phyloP scores from a whole-genome alignment of 2,113 vertebrate genomes.

The Notothenia coriiceps region DNA sequence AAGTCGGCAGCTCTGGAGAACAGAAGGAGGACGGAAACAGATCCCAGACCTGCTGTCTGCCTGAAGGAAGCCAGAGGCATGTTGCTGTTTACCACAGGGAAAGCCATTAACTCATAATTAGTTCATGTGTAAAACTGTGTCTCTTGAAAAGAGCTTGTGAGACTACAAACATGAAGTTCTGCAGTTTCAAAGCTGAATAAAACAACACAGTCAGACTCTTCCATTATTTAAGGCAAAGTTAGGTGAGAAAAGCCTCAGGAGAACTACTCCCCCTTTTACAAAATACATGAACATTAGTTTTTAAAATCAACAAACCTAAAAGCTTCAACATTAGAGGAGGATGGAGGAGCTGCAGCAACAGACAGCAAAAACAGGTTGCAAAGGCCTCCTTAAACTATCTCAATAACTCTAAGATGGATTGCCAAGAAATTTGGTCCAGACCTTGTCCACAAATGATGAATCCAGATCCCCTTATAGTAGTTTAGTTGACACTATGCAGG shows the following conservation, averaged over 20 bases:
- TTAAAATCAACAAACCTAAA: not conserved
- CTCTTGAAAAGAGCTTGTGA: not conserved
- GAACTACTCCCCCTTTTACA: not conserved
- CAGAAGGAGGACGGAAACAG: slow-evolving; percentile 23
- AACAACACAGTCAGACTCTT: not conserved
- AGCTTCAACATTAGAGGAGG: not conserved
- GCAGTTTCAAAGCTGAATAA: not conserved
- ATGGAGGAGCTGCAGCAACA: too few relatives aligned
- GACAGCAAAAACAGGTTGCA: not conserved
- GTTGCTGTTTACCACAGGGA: slow-evolving; percentile 28
- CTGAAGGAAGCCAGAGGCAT: slow-evolving; percentile 49
- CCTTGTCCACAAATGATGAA: too few relatives aligned
- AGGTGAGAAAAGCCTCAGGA: not conserved
- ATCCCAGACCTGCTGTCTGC: slow-evolving; percentile 50
- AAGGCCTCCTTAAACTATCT: not conserved
- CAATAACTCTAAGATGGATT: too few relatives aligned
- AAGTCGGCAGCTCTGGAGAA: slow-evolving; percentile 20
- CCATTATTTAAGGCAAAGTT: not conserved
- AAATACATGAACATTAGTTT: not conserved
- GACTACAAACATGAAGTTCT: slow-evolving; percentile 4
- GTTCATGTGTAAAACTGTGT: not conserved
- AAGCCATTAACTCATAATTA: slow-evolving; percentile 30
- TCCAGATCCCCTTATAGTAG: too few relatives aligned
- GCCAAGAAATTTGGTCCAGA: too few relatives aligned
- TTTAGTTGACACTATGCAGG: too few relatives aligned